Evolutionary conservation across 2,797 vertebrate genomes (phyloP), one percentile per base, ranked within the genome.

Genomic region (Hippopotamyrus pictus): DNA sequence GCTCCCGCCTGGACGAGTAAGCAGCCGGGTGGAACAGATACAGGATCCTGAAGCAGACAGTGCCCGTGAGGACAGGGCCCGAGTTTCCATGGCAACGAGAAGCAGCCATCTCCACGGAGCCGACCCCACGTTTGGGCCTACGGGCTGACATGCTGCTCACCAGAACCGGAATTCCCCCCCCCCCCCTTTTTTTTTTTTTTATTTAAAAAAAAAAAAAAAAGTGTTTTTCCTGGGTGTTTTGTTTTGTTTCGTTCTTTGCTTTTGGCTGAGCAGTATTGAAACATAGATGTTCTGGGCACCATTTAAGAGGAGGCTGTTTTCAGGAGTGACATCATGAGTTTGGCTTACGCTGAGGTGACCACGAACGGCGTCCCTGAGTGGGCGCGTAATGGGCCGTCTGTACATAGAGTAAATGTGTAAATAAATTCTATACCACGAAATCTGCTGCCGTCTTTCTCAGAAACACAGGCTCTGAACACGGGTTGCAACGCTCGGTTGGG

Each of bases 381-480:
- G 92, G 92, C 95, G 94, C 95, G 88, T 97, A 97, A 95, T 96
- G 95, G 96, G 92, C 90, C 93, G 92, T 93, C 90, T 97, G 96
- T 97, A 97, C 95, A 97, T 96, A 97, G 91, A 95, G 91, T 69
- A 92, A 93, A 96, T 94, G 90, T 96, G 96, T 97, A 96, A 96
- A 96, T 96, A 97, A 97, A 97, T 95, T 93, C 93, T 95, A 95
- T 95, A 96, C 95, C 94, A 94, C 89, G 90, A 92, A 93, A 90
- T 59, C 50, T 59, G 22, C 51, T 37, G 22, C 12, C 12, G 14
- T 29, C 46, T 54, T 87, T 41, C 85, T 37, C 8, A 2, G n/a
- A 84, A 84, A 29, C n/a, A 3, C 19, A 12, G 48, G 7, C 46
- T 48, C 82, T 73, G 41, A 50, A 48, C 37, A 8, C 6, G 73